Conservation (phyloP, 2,113 vertebrate genomes). For the Carettochelys insculpta region DNA sequence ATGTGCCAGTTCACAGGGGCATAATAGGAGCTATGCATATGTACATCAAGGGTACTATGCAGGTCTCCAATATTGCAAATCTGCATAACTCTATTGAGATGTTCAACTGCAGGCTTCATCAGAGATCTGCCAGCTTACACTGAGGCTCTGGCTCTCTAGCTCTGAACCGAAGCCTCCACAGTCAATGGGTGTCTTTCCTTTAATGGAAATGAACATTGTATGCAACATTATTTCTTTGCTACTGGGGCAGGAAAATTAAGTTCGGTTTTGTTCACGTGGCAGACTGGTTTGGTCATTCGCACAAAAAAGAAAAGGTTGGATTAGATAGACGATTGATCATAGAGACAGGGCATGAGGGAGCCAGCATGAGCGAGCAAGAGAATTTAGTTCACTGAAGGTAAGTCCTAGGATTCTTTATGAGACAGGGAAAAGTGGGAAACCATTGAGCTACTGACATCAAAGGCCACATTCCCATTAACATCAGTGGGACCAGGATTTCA, state of each 20-base stretch:
- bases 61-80: slow-evolving; percentile 3
- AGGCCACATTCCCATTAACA: background rate
- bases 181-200: background rate
- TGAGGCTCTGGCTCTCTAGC: background rate
- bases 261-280: background rate
- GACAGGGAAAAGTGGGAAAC: background rate
- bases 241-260: slow-evolving; percentile 2
- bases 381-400: background rate
- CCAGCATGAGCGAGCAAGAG: too few relatives aligned
- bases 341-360: too few relatives aligned
- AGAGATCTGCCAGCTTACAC: background rate
- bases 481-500: background rate
- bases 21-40: slow-evolving; percentile 42
- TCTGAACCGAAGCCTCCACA: slow-evolving; percentile 4
- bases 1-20: background rate
- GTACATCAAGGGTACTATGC: background rate
- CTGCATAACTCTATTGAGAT: slow-evolving; percentile 1
- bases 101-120: background rate
- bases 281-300: background rate
- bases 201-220: background rate
- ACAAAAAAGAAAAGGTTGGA: background rate
- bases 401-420: background rate
- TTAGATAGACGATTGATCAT: too few relatives aligned
- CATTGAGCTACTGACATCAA: background rate
- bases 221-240: slow-evolving; percentile 12